phyloP scores from a whole-genome alignment of 35 echinoderm and acorn worm species.

The Holothuria glaberrima region DNA sequence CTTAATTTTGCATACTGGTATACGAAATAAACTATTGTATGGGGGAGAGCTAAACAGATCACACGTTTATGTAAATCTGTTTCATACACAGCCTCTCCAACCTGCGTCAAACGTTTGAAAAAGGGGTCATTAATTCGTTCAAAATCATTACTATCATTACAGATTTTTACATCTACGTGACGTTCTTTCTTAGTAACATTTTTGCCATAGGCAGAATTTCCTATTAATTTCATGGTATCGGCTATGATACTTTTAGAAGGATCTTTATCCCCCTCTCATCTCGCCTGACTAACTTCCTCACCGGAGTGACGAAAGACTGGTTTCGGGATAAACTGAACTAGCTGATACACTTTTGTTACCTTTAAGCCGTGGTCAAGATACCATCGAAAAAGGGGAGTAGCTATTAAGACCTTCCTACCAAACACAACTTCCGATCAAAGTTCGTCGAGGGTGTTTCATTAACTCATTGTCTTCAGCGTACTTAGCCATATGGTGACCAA shows the following conservation, averaged over 20 bases:
- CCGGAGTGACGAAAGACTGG: neutral
- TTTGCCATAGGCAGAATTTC: neutral
- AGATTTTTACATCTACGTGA: neutral
- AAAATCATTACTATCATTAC: neutral
- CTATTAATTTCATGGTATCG: no score
- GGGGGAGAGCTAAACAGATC: no score
- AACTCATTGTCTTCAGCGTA: no score
- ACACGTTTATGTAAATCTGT: no score
- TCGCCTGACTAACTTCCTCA: neutral
- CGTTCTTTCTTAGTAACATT: neutral
- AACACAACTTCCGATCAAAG: no score
- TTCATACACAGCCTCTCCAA: neutral
- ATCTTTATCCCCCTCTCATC: neutral
- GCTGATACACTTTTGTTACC: no score
- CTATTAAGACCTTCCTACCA: constrained; percentile 49
- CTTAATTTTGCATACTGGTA: constrained; percentile 3
- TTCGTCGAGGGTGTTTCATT: no score
- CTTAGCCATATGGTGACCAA: no score
- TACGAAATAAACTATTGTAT: neutral
- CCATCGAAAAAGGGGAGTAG: neutral
- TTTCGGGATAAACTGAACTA: no score
- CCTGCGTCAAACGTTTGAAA: neutral
- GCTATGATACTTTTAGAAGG: neutral
- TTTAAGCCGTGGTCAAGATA: no score
- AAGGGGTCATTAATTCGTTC: neutral